Evolutionary conservation across 2,113 vertebrate species (phyloP), one percentile per base, ranked within the genome.

Genomic region (Channa maculata): DNA sequence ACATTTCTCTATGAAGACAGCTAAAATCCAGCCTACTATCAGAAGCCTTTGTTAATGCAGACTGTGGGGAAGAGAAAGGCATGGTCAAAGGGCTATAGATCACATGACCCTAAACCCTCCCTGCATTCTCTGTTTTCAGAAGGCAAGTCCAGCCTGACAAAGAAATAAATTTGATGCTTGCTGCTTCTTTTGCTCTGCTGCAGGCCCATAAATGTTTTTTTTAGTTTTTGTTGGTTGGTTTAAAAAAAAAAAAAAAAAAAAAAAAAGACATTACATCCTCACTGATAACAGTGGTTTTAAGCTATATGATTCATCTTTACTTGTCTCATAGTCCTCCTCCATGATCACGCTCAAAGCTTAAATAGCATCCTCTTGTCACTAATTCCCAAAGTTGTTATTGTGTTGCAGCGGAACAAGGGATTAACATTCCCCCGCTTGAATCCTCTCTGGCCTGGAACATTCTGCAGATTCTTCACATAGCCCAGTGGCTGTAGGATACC

Each of bases 401-500:
- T 88, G 73, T 71, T 58, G 33, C 54, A 64, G 79, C 48, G 37
- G 61, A 86, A 84, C 75, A 76, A 66, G 67, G 83, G 83, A 89
- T 93, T 90, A 90, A 90, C 87, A 80, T 90, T 88, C 71, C 66
- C 62, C 75, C 73, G 58, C 57, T 67, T 75, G 74, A 86, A 75
- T 89, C 70, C 44, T 84, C 75, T 64, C 59, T 14, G 58, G 76
- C 69, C 76, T 24, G 68, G 80, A 86, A 88, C 90, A 93, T 92
- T 91, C 82, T 88, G 79, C 72, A 81, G 67, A 92, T 92, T 91
- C 77, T 76, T 92, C 58, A 77, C 90, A 91, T 88, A 84, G 70
- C 71, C 65, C 50, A 2, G 84, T 9, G 65, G 74, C 67, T 72
- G 62, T 58, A 71, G 24, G 70, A 62, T 61, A 85, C 72, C 75